Conservation (phyloP, 2,888 invertebrate genomes). For the Auanema freiburgensis region DNA sequence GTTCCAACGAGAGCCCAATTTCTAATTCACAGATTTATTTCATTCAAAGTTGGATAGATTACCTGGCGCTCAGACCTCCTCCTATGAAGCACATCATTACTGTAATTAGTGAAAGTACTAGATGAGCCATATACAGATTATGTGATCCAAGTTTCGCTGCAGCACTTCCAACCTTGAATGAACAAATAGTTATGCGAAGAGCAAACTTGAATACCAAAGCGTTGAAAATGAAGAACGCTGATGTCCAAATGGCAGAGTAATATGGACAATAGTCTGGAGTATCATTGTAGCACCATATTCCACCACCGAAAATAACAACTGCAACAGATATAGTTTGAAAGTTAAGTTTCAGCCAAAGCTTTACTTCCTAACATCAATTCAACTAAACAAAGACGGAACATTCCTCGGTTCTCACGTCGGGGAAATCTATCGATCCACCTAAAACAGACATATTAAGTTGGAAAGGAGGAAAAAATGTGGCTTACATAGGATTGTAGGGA, state of each 20-base stretch:
- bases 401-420: constrained; percentile 57
- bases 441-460: constrained; percentile 6
- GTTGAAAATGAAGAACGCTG: constrained; percentile 50
- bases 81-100: constrained; percentile 57
- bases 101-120: constrained; percentile 59
- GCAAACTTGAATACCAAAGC: constrained; percentile 21
- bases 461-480: constrained; percentile 23
- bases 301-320: constrained; percentile 55
- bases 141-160: constrained; percentile 51
- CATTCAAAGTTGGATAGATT: neutral
- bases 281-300: constrained; percentile 59
- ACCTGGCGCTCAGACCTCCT: constrained; percentile 50
- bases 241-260: constrained; percentile 62
- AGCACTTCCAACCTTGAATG: constrained; percentile 45
- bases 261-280: constrained; percentile 63
- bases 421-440: constrained; percentile 58
- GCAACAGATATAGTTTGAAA: constrained; percentile 12
- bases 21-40: constrained; percentile 13
- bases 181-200: neutral
- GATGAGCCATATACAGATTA: constrained; percentile 59
- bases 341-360: neutral
- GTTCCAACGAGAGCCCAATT: constrained; percentile 55
- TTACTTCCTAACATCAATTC: constrained; percentile 51
- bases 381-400: constrained; percentile 57
- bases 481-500: constrained; percentile 22